Evolutionary conservation across 2,113 vertebrate genomes (phyloP), one percentile per base, ranked within the genome.

Genomic region (Aegypius monachus): DNA sequence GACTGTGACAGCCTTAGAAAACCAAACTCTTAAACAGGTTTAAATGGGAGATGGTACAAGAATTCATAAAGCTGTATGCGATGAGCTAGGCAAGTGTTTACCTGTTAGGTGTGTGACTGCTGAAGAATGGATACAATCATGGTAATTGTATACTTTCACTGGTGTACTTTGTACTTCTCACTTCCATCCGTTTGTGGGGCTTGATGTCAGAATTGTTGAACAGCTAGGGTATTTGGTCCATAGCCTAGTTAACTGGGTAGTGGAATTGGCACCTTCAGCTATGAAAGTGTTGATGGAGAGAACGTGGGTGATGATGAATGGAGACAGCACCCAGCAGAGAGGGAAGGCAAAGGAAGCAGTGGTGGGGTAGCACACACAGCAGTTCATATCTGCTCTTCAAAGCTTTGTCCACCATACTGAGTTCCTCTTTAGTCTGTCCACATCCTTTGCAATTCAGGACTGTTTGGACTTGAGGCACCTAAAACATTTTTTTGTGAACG

Each of bases 231-330:
- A 11, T 63, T 58, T 71, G 38, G 34, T 26, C 62, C 26, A 1
- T 26, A 5, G 21, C 31, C 52, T 63, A 38, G 10, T 20, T 66
- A 38, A n/a, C 31, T 17, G 31, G 8, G 2, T 16, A 9, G 56
- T 2, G 7, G 68, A 59, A 38, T 34, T 45, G 31, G 23, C 23
- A 42, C 13, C 52, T 89, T 42, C 59, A 40, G 23, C 61, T 81
- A 0, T 16, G 9, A 6, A n/a, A 63, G 26, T 22, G 22, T 63
- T 56, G 72, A 5, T 81, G 48, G 18, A 9, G 9, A 52, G 68
- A 47, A 43, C 0, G 1, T 3, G 12, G 17, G n/a, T 61, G 43
- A 52, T 52, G 26, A 18, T 26, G 47, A 45, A 25, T 1, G 4
- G 89, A 32, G 67, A 7, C 32, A 11, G 40, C 42, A 43, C 20